Evolutionary conservation across 2,888 invertebrate genomes (phyloP), one percentile per base, ranked within the genome.

Genomic region (Limnephilus rhombicus): DNA sequence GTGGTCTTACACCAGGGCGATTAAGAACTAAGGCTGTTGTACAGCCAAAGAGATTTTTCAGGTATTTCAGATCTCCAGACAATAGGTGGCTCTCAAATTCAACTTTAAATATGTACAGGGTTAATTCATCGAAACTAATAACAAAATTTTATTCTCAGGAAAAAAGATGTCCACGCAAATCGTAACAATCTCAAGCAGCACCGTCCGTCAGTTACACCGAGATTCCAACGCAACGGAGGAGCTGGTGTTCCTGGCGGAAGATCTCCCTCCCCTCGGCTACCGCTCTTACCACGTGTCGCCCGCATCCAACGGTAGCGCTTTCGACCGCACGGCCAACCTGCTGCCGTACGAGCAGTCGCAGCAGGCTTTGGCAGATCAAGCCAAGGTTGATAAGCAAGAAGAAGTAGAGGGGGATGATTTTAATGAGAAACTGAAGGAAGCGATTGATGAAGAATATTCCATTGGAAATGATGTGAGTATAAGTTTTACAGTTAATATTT

Each of bases 181-280:
- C 1, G 95, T 98, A 0, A 97, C 97, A 0, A 96, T 98, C 92
- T 96, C 98, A 0, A 94, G 95, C 11, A 68, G 87, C 53, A 80
- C 85, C 0, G 37, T 80, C 15, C n/a, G 90, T 24, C 93, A 93
- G 82, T 53, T 93, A n/a, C 24, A 90, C 15, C 95, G 98, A 68
- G 91, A 94, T 0, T 97, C 98, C 1, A 94, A 94, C 3, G 98
- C 98, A 0, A 96, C 96, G 0, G 96, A 96, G 94, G 98, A 98
- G 94, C 94, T 98, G 0, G 95, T 98, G 0, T 98, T 99, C 94
- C 94, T 96, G n/a, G 97, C 97, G 0, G 94, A 95, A 7, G 95
- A 97, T 4, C 94, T 98, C 2, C 97, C 98, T 0, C 95, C 98
- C 0, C 95, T 98, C 0, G 98, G 98, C 0, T 97, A 97, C 94